These are phyloP conservation scores for Propithecus perrieri DNA, from an alignment of 2,797 vertebrate genomes.

Conservation along the genomic window DNA sequence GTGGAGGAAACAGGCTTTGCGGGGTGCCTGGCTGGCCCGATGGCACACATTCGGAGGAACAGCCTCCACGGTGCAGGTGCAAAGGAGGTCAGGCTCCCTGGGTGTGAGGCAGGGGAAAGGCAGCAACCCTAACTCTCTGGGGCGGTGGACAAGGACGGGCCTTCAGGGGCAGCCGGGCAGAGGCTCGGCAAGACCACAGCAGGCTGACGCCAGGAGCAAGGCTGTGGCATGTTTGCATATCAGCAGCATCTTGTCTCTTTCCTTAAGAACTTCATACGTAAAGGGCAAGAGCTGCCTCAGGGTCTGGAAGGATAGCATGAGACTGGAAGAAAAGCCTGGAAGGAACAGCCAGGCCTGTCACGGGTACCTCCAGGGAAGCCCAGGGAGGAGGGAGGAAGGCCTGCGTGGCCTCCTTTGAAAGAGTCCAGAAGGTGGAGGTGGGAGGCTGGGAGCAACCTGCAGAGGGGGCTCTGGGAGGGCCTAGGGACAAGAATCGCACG, in stretches of 20 bases:
- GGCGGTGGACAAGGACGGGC: background rate
- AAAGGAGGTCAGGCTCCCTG: background rate
- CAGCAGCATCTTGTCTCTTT: background rate
- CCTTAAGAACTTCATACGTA: background rate
- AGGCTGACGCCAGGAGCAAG: background rate
- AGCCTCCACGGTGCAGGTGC: background rate
- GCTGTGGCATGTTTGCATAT: background rate
- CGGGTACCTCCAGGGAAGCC: background rate
- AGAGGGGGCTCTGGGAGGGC: background rate
- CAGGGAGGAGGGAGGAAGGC: background rate
- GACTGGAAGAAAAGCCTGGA: background rate
- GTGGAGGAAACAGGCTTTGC: background rate
- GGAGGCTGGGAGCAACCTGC: background rate
- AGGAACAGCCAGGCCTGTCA: background rate
- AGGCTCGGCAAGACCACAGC: background rate
- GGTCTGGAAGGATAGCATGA: background rate
- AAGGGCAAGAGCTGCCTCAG: constrained; percentile 13
- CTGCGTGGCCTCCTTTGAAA: background rate
- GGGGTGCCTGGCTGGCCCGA: fast-evolving
- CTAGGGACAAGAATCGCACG: background rate
- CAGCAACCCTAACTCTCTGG: background rate
- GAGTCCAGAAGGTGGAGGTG: background rate
- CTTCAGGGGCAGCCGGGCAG: background rate
- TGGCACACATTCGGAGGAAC: background rate
- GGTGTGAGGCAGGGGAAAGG: fast-evolving